Base-by-base conservation (phyloP, 2,888 invertebrate species). In the Caenorhabditis becei region DNA sequence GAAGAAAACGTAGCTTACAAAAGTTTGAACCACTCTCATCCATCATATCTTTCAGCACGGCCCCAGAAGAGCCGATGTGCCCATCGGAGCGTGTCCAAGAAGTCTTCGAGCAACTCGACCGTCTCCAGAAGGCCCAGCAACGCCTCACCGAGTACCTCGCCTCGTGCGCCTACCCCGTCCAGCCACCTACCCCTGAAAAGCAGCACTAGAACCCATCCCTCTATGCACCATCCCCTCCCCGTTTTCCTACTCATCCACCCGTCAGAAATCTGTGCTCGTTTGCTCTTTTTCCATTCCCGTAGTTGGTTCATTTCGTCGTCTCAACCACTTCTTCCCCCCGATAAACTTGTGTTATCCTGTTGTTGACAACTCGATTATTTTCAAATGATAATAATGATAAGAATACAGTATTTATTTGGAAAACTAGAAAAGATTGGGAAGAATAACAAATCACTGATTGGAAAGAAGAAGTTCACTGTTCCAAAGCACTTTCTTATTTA, bases 311-410 rank as follows among this genome's bases (percentile, higher is more conserved):
- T 53, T 23, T 18, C 37, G 41, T 54, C 47, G 10, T 53, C 37
- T 37, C 53, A n/a, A 18, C 28, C 51, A 47, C 63, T 28, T 49
- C 18, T 24, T 49, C 49, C 32, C 63, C 24, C 49, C 58, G 66
- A 69, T 69, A 77, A 69, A 69, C 69, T 69, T 63, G 77, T 47
- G 53, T 56, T 69, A 77, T 77, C 77, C 77, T 56, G 69, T 69
- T 69, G 47, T 61, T 37, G 23, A 20, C 16, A 41, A 41, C 41
- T 41, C 41, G 32, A 32, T 32, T 16, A 41, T 16, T 2, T 41
- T 10, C 16, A 41, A 10, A 41, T 58, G 8, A 26, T 10, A 5
- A 8, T n/a, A 49, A 49, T 20, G 20, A 26, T 23, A 8, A 26
- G 23, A 53, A 53, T 49, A 49, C 49, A 53, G 23, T 26, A 20